Evolutionary conservation across 1,140 invertebrate genomes (phyloP).

Genomic region (Tenebrio molitor): DNA sequence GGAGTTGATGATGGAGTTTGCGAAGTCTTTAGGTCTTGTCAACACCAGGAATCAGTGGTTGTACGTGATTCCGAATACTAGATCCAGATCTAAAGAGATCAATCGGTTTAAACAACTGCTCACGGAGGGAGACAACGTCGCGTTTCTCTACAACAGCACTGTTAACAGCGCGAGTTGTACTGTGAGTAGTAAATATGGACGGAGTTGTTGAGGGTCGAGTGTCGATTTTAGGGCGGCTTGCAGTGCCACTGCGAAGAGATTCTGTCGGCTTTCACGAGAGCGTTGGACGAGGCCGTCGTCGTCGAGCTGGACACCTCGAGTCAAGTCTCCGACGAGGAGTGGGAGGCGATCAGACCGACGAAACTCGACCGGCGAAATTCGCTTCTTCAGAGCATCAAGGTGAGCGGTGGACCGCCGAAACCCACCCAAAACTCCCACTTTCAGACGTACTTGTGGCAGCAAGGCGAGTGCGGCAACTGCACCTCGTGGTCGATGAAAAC

Average conservation of each 20-base stretch:
- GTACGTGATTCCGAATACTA: slow-evolving; percentile 79
- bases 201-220: too few relatives aligned
- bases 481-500: slow-evolving; percentile 75
- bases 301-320: slow-evolving; percentile 78
- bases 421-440: slow-evolving; percentile 12
- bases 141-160: slow-evolving; percentile 82
- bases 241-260: slow-evolving; percentile 76
- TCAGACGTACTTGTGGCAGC: slow-evolving; percentile 67
- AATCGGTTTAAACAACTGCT: slow-evolving; percentile 71
- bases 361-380: slow-evolving; percentile 75
- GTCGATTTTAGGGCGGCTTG: slow-evolving; percentile 69
- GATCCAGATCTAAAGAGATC: slow-evolving; percentile 66
- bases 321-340: slow-evolving; percentile 84
- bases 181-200: slow-evolving; percentile 65
- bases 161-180: slow-evolving; percentile 67
- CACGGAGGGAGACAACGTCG: slow-evolving; percentile 86
- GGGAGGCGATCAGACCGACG: slow-evolving; percentile 80
- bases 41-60: slow-evolving; percentile 83
- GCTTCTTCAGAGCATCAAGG: slow-evolving; percentile 74
- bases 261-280: slow-evolving; percentile 72
- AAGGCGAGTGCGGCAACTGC: slow-evolving; percentile 75
- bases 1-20: slow-evolving; percentile 75
- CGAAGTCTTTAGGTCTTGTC: slow-evolving; percentile 75
- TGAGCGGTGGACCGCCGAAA: slow-evolving; percentile 58
- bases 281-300: slow-evolving; percentile 75